A percentile compares a stretch with the other conserved stretches of the same genome.
phyloP scores from a whole-genome alignment of 2,797 vertebrate species.

The Champsocephalus esox region DNA sequence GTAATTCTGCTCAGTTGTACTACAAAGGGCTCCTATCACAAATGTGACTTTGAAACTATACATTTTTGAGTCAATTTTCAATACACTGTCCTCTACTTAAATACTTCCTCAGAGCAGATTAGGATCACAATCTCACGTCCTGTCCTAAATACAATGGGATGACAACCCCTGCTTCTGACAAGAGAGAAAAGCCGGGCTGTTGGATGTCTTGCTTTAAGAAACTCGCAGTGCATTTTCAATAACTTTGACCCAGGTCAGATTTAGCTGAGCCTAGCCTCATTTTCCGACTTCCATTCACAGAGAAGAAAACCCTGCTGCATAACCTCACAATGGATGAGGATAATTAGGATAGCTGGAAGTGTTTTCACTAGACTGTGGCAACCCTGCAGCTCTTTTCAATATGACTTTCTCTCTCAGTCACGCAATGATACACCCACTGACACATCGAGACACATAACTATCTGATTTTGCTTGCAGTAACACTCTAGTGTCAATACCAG shows the following conservation, averaged over 20 bases:
- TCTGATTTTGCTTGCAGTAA: slow-evolving; percentile 46
- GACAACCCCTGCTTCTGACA: slow-evolving; percentile 63
- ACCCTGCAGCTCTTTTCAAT: slow-evolving; percentile 35
- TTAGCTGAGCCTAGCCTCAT: slow-evolving; percentile 55
- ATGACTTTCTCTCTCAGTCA: slow-evolving; percentile 32
- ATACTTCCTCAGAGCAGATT: slow-evolving; percentile 73
- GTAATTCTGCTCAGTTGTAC: slow-evolving; percentile 58
- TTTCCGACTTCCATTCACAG: slow-evolving; percentile 41
- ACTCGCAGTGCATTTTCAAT: slow-evolving; percentile 45
- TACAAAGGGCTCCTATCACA: slow-evolving; percentile 68
- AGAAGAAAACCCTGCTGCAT: slow-evolving; percentile 35
- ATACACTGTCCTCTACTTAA: slow-evolving; percentile 68
- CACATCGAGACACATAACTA: slow-evolving; percentile 43
- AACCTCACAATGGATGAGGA: slow-evolving; percentile 34
- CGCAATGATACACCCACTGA: slow-evolving; percentile 35
- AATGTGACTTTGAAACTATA: slow-evolving; percentile 71
- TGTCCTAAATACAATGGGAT: slow-evolving; percentile 73
- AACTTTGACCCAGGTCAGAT: slow-evolving; percentile 60
- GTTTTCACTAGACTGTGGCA: slow-evolving; percentile 39
- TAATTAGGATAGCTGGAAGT: slow-evolving; percentile 53
- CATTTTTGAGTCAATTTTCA: slow-evolving; percentile 78
- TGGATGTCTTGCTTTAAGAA: slow-evolving; percentile 57
- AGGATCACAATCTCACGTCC: slow-evolving; percentile 75
- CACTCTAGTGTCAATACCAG: slow-evolving; percentile 33
- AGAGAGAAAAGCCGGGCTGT: slow-evolving; percentile 37